These are phyloP conservation scores for Hyles lineata DNA, from an alignment of 2,888 invertebrate genomes.

Conservation along the genomic window DNA sequence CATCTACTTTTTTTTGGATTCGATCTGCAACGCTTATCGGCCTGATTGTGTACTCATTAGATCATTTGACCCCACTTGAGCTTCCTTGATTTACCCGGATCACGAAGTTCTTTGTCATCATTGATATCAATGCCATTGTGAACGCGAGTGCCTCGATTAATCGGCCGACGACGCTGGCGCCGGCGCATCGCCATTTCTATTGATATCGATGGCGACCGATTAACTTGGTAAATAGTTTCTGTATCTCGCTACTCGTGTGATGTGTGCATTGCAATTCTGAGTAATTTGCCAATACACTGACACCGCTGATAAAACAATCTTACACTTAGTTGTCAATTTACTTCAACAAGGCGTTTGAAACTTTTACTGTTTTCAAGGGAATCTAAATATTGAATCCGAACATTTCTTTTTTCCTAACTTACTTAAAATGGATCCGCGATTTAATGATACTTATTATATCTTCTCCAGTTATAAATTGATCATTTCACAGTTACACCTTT, in stretches of 20 bases:
- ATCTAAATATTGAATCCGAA: background rate
- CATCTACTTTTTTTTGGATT: background rate
- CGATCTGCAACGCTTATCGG: constrained; percentile 25
- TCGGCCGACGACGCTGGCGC: constrained; percentile 35
- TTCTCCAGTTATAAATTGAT: no score
- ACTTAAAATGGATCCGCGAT: no score
- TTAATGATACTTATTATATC: no score
- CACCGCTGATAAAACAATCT: constrained; percentile 2
- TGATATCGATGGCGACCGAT: constrained; percentile 32
- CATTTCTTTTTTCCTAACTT: no score
- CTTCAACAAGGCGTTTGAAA: background rate
- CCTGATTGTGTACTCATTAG: constrained; percentile 40
- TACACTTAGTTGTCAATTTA: background rate
- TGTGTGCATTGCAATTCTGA: constrained; percentile 6
- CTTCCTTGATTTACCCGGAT: constrained; percentile 47
- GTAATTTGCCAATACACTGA: constrained; percentile 5
- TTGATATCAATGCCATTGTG: constrained; percentile 53
- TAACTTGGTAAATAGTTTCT: constrained; percentile 32
- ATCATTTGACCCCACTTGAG: constrained; percentile 53
- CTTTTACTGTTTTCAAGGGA: background rate
- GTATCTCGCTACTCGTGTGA: constrained; percentile 27
- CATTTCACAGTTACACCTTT: no score
- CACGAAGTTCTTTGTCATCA: constrained; percentile 53
- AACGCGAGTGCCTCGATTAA: constrained; percentile 43
- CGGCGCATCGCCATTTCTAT: constrained; percentile 32